Percentiles rank a stretch among this genome's conserved stretches.
phyloP scores from a whole-genome alignment of 2,888 invertebrate genomes.

The Lepetodrilus schrolli region DNA sequence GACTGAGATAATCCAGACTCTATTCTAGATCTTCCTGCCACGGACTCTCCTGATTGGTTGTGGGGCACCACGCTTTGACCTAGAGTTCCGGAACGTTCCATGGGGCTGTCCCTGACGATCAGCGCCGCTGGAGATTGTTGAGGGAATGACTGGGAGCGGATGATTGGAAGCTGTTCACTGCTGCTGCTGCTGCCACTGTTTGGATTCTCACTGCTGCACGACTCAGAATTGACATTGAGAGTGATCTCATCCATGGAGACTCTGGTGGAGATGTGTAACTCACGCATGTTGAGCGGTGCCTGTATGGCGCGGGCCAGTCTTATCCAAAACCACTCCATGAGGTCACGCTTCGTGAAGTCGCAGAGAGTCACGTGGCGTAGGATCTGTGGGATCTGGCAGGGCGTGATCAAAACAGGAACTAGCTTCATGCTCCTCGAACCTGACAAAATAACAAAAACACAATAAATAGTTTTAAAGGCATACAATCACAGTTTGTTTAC shows the following conservation, averaged over 20 bases:
- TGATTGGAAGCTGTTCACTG: not conserved
- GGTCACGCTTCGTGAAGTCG: constrained; percentile 63
- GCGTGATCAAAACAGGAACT: constrained; percentile 64
- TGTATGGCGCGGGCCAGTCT: constrained; percentile 90
- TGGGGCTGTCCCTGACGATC: not conserved
- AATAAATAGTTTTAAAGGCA: too few relatives aligned
- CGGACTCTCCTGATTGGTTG: not conserved
- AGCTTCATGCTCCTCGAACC: constrained; percentile 68
- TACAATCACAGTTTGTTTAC: too few relatives aligned
- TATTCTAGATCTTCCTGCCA: too few relatives aligned
- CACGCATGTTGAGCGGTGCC: constrained; percentile 79
- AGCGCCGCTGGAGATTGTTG: not conserved
- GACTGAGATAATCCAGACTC: too few relatives aligned
- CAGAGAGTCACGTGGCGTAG: constrained; percentile 60
- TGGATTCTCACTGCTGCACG: not conserved
- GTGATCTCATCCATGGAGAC: not conserved
- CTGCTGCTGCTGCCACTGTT: not conserved
- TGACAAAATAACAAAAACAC: constrained; percentile 38
- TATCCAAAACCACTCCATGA: constrained; percentile 80
- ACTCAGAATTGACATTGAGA: not conserved
- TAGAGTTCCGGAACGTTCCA: not conserved
- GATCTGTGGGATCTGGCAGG: constrained; percentile 57
- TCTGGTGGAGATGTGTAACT: constrained; percentile 22
- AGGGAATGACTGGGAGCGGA: not conserved
- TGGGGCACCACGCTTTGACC: not conserved